A percentile compares a stretch with the other conserved stretches of the same genome.
These are phyloP conservation scores for Sciaenops ocellatus DNA, from an alignment of 2,797 vertebrate genomes.

Conservation along the genomic window DNA sequence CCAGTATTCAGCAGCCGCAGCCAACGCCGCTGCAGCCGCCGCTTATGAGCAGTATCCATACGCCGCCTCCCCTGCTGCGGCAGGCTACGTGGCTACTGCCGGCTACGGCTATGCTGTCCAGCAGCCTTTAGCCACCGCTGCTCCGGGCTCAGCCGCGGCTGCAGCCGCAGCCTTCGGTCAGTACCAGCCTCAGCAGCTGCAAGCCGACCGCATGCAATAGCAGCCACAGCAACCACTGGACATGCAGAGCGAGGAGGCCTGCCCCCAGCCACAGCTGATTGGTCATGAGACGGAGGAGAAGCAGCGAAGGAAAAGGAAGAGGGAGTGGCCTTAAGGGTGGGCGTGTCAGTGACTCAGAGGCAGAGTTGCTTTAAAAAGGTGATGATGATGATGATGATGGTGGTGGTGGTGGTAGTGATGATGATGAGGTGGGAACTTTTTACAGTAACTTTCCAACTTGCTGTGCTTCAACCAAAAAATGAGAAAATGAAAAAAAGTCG, in stretches of 20 bases:
- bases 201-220: slow-evolving; percentile 98
- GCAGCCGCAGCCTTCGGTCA: slow-evolving; percentile 89
- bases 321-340: slow-evolving; percentile 63
- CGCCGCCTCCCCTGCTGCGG: slow-evolving; percentile 91
- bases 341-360: slow-evolving; percentile 61
- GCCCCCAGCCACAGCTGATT: slow-evolving; percentile 63
- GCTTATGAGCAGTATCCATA: slow-evolving; percentile 98
- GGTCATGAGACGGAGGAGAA: slow-evolving; percentile 60
- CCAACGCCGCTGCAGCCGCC: slow-evolving; percentile 86
- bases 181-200: slow-evolving; percentile 96
- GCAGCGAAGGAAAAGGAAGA: slow-evolving; percentile 62
- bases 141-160: slow-evolving; percentile 90
- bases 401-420: slow-evolving; percentile 72
- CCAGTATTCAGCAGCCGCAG: slow-evolving; percentile 92
- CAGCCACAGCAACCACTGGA: slow-evolving; percentile 79
- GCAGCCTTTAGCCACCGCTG: slow-evolving; percentile 90
- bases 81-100: slow-evolving; percentile 92
- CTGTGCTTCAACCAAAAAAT: slow-evolving; percentile 86
- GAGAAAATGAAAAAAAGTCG: slow-evolving; percentile 74
- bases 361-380: slow-evolving; percentile 74
- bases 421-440: slow-evolving; percentile 84
- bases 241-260: slow-evolving; percentile 60
- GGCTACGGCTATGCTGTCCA: slow-evolving; percentile 96
- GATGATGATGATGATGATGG: slow-evolving; percentile 65
- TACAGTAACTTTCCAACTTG: slow-evolving; percentile 87